A percentile compares a stretch with the other conserved stretches of the same genome.
phyloP scores from a whole-genome alignment of 1,140 invertebrate genomes.

The Metopolophium dirhodum region DNA sequence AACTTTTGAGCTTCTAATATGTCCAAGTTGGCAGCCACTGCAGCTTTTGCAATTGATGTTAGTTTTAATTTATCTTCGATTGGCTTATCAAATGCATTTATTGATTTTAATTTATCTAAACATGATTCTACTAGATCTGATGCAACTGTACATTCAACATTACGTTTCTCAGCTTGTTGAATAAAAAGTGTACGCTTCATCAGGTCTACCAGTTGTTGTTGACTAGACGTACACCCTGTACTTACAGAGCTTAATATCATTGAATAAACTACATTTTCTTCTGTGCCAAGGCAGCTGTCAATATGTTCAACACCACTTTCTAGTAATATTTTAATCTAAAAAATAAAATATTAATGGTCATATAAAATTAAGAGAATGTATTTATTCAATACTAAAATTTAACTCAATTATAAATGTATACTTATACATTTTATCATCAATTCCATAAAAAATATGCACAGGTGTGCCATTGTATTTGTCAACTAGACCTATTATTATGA shows the following conservation, averaged over 20 bases:
- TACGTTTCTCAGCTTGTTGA: constrained; percentile 23
- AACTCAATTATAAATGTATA: not conserved
- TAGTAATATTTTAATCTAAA: constrained; percentile 41
- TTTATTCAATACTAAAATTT: not conserved
- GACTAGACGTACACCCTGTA: constrained; percentile 34
- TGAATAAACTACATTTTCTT: constrained; percentile 47
- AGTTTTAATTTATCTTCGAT: constrained; percentile 57
- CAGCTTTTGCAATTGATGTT: constrained; percentile 77
- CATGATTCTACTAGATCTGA: constrained; percentile 60
- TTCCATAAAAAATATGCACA: not conserved
- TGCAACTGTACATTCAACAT: constrained; percentile 24
- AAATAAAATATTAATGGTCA: not conserved
- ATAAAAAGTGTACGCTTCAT: constrained; percentile 41
- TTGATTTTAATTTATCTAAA: constrained; percentile 69
- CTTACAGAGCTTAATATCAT: constrained; percentile 53
- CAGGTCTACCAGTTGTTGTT: constrained; percentile 29
- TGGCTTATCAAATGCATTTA: constrained; percentile 62
- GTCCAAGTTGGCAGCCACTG: constrained; percentile 82
- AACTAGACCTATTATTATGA: not conserved
- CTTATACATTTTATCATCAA: not conserved
- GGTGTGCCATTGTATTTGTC: not conserved
- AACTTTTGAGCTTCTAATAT: constrained; percentile 71
- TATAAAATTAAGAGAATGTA: not conserved
- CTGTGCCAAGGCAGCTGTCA: constrained; percentile 35
- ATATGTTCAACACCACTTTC: constrained; percentile 36